Evolutionary conservation across 2,888 invertebrate genomes (phyloP).

Genomic region (Camponotus fellah): DNA sequence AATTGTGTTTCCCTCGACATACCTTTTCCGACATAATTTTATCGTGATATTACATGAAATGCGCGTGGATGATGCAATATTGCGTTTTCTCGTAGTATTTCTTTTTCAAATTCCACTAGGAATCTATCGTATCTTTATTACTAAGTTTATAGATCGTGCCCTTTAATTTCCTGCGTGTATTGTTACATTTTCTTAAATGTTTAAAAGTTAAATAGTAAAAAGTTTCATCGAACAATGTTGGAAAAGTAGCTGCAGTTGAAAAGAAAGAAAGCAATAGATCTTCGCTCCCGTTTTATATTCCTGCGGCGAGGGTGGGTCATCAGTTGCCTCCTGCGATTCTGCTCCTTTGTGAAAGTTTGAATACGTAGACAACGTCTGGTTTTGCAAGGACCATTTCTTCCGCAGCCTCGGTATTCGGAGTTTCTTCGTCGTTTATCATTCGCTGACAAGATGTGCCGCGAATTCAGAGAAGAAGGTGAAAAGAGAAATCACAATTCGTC

Average conservation of each 20-base stretch:
- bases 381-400: slow-evolving; percentile 42
- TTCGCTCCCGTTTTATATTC: slow-evolving; percentile 51
- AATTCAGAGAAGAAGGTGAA: slow-evolving; percentile 40
- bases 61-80: slow-evolving; percentile 43
- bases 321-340: slow-evolving; percentile 59
- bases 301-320: slow-evolving; percentile 32
- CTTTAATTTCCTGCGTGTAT: slow-evolving; percentile 2
- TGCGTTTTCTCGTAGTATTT: slow-evolving; percentile 49
- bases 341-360: slow-evolving; percentile 57
- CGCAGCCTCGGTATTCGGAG: slow-evolving; percentile 3
- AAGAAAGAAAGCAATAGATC: slow-evolving; percentile 37
- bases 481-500: slow-evolving; percentile 40
- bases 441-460: slow-evolving; percentile 26
- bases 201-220: slow-evolving; percentile 36
- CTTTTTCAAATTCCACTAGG: not conserved
- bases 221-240: slow-evolving; percentile 20
- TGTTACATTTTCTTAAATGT: slow-evolving; percentile 12
- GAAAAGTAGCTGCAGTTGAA: slow-evolving; percentile 35
- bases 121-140: slow-evolving; percentile 20
- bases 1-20: slow-evolving; percentile 22
- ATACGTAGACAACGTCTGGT: slow-evolving; percentile 53
- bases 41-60: slow-evolving; percentile 53
- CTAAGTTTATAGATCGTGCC: not conserved
- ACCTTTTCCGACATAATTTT: slow-evolving; percentile 57
- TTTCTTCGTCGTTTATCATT: slow-evolving; percentile 14